Evolutionary conservation across 2,888 invertebrate species (phyloP), one percentile per base, ranked within the genome.

Genomic region (Zhuqinia jingwanae): DNA sequence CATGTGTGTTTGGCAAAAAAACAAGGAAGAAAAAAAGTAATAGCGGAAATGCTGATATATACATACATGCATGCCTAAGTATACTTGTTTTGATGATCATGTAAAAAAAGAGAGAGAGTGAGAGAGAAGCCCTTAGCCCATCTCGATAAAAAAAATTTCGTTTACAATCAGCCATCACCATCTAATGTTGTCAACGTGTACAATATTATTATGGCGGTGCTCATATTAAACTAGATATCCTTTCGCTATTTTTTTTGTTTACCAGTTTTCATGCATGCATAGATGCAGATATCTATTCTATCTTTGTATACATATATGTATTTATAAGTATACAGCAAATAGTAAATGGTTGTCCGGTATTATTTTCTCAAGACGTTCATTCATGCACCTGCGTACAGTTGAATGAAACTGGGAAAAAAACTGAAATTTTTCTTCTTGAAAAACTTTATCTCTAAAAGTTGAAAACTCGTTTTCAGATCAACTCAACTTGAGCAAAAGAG

Each of bases 161-260:
- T 56, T 81, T 81, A 70, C 81, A 81, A 70, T 81, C 81, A 81
- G 81, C 81, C 73, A 81, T 81, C 58, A 73, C 81, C 81, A 73
- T 80, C 70, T 56, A 80, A 56, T 47, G 81, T 73, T 81, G 73
- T 73, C 81, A 73, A 56, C 65, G 65, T 56, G 17, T 30, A 47
- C 42, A 73, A 65, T 50, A 50, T 76, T 76, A 30, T 36, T n/a
- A n/a, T n/a, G n/a, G n/a, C n/a, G 36, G 22, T 13, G 22, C 20
- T 70, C 47, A 20, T 70, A 65, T 65, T 65, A 65, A 36, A 65
- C 65, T 2, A 36, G n/a, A n/a, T n/a, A 65, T 65, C 36, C 65
- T 70, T 20, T 45, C 50, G 22, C 70, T 13, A 13, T 70, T 36
- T 30, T 30, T 42, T 36, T 10, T 10, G 27, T 30, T 27, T 25